Evolutionary conservation across 2,888 invertebrate species (phyloP).

Genomic region (Pandemis heparana): DNA sequence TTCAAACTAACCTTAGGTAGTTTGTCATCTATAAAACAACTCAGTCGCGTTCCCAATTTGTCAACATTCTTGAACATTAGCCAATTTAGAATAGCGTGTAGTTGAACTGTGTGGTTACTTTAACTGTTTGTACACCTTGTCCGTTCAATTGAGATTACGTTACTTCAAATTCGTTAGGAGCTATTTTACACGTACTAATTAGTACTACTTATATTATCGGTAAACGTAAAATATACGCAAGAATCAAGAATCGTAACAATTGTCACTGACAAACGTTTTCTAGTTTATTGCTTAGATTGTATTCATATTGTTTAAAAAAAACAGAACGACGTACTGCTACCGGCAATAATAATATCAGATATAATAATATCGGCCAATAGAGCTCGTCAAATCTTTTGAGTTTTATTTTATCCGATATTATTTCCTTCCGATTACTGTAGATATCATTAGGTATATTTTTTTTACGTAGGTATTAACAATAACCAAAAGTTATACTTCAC

Average conservation of each 20-base stretch:
- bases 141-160: not conserved
- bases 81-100: slow-evolving; percentile 8
- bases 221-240: not conserved
- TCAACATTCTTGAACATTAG: slow-evolving; percentile 30
- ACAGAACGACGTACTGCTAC: too few relatives aligned
- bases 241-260: not conserved
- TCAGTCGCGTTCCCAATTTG: slow-evolving; percentile 4
- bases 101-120: not conserved
- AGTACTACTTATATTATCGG: not conserved
- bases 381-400: too few relatives aligned
- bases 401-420: too few relatives aligned
- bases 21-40: not conserved
- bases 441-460: too few relatives aligned
- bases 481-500: not conserved
- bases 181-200: not conserved
- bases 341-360: too few relatives aligned
- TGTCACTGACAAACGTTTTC: not conserved
- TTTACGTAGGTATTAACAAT: too few relatives aligned
- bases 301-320: too few relatives aligned
- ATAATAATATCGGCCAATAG: too few relatives aligned
- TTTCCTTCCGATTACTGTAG: too few relatives aligned
- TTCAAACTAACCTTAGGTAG: not conserved
- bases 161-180: not conserved
- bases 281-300: not conserved
- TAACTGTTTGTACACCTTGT: not conserved